Evolutionary conservation across 2,113 vertebrate species (phyloP), one percentile per base, ranked within the genome.

Genomic region (Dissostichus mawsoni): DNA sequence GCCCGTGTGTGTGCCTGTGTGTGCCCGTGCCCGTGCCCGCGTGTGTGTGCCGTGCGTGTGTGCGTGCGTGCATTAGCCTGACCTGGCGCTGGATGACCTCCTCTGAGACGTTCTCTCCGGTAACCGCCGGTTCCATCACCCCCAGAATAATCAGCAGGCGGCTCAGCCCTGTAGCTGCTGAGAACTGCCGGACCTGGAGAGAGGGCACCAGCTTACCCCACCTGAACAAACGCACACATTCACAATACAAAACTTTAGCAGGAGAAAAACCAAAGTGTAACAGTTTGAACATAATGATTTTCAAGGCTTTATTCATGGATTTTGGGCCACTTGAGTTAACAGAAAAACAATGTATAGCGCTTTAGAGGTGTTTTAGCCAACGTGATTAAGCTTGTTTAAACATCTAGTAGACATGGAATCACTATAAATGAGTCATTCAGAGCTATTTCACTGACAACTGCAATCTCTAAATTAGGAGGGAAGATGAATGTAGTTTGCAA

Each of bases 81-180:
- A 96, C 95, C 95, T 96, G 95, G 14, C 93, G 90, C 72, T 94
- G 94, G 44, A 94, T 33, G 76, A 95, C 79, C 36, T 96, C 95
- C 84, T 92, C 93, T 0, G 95, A 88, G 68, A 95, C 80, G 23
- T 89, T 76, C 9, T 92, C 89, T 8, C 91, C 94, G 20, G 63
- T 88, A 53, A 96, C 69, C 44, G 85, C 68, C 0, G 93, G 94
- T 85, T 95, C 85, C 14, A 96, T 90, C n/a, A 84, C 80, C 13
- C 95, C 95, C 44, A 95, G 75, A 81, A 96, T 96, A 56, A 96
- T 92, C 73, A 95, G 89, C 75, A 96, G 81, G 69, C 95, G 94
- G 81, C 90, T 96, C 75, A 95, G 87, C 1, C 95, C 95, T 3
- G 93, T 93, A 23, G 95, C 95, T 41, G 95, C 95, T 3, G 92